Conservation (phyloP, 2,888 invertebrate genomes). For the Meandrusa payeni region DNA sequence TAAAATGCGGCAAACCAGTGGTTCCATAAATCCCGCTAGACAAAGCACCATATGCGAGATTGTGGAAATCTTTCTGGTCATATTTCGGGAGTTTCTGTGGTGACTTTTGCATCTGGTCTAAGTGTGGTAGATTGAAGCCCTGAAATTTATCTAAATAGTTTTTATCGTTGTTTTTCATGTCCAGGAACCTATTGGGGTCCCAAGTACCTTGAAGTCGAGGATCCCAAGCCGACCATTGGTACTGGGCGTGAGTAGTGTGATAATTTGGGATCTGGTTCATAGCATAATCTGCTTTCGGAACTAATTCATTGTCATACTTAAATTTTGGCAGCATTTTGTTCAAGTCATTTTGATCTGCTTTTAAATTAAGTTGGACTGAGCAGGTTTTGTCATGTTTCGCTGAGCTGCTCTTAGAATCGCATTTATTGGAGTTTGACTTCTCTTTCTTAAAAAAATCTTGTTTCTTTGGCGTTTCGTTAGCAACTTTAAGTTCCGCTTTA, state of each 20-base stretch:
- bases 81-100: slow-evolving; percentile 80
- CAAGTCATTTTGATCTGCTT: slow-evolving; percentile 71
- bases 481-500: slow-evolving; percentile 59
- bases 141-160: slow-evolving; percentile 82
- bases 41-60: slow-evolving; percentile 68
- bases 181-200: slow-evolving; percentile 74
- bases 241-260: slow-evolving; percentile 82
- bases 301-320: slow-evolving; percentile 75
- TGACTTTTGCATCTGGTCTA: slow-evolving; percentile 81
- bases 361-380: slow-evolving; percentile 54
- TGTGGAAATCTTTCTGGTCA: slow-evolving; percentile 73
- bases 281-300: slow-evolving; percentile 82
- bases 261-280: slow-evolving; percentile 86
- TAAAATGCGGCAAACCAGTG: slow-evolving; percentile 64
- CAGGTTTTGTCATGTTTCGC: slow-evolving; percentile 73
- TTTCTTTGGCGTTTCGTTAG: slow-evolving; percentile 66
- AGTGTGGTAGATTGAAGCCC: slow-evolving; percentile 80
- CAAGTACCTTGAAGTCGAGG: slow-evolving; percentile 73
- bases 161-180: slow-evolving; percentile 74
- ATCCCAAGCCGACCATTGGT: slow-evolving; percentile 84
- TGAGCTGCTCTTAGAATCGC: slow-evolving; percentile 56
- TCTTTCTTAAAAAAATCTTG: slow-evolving; percentile 78
- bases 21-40: slow-evolving; percentile 65
- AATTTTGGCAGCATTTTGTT: slow-evolving; percentile 78
- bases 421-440: slow-evolving; percentile 63